These are phyloP conservation scores for Vanessa tameamea DNA, from an alignment of 1,140 invertebrate genomes.

Conservation along the genomic window DNA sequence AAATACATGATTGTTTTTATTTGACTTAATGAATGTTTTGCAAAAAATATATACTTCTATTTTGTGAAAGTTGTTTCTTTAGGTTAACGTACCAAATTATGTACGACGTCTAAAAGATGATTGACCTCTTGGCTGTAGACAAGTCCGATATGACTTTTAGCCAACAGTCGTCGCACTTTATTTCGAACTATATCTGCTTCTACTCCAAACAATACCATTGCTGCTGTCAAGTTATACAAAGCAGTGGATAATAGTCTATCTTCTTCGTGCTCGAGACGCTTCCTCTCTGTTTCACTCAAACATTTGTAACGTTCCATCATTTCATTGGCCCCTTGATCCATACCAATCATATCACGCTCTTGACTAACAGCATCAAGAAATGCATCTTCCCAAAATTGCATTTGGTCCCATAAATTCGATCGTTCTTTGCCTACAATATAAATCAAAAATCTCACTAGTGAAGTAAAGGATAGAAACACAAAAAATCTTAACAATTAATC, in stretches of 20 bases:
- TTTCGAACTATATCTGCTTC: constrained; percentile 92
- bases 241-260: constrained; percentile 97
- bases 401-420: constrained; percentile 98
- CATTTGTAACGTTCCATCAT: constrained; percentile 99
- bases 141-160: constrained; percentile 98
- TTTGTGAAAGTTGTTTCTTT: too few relatives aligned
- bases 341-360: constrained; percentile 99
- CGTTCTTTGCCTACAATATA: constrained; percentile 80
- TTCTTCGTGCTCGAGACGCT: constrained; percentile 98
- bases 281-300: constrained; percentile 95
- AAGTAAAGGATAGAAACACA: too few relatives aligned
- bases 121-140: constrained; percentile 99
- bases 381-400: constrained; percentile 99
- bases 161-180: constrained; percentile 95
- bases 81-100: constrained; percentile 90
- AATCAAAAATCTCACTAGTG: background rate
- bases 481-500: too few relatives aligned
- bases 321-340: constrained; percentile 99
- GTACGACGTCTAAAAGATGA: constrained; percentile 96
- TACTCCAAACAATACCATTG: constrained; percentile 96
- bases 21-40: too few relatives aligned
- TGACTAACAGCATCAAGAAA: constrained; percentile 99
- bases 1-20: too few relatives aligned
- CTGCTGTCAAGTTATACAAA: constrained; percentile 97
- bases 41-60: too few relatives aligned